Evolutionary conservation across 2,888 invertebrate species (phyloP).

Genomic region (Tipula lateralis): DNA sequence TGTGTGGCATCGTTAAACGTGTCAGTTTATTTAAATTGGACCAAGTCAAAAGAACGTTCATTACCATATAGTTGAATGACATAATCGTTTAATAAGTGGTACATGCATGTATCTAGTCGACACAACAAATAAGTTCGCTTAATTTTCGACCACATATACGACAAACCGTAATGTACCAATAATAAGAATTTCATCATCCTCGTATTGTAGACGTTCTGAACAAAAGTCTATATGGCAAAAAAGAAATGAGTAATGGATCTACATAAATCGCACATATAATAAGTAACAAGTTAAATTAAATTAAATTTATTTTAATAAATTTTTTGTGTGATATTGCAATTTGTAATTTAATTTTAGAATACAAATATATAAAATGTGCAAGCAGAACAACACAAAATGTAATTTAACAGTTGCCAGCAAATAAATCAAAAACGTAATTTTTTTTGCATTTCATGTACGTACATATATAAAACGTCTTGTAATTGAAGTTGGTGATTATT

Average conservation of each 20-base stretch:
- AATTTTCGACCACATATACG: neutral
- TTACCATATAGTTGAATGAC: conserved; percentile 12
- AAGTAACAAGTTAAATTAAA: conserved; percentile 19
- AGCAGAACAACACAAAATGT: conserved; percentile 2
- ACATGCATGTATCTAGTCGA: neutral
- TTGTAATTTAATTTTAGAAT: conserved; percentile 24
- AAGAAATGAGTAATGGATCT: neutral
- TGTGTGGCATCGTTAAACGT: too few species aligned
- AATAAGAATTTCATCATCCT: neutral
- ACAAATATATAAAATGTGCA: neutral
- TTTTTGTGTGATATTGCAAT: conserved; percentile 6
- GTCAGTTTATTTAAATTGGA: too few species aligned
- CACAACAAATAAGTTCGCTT: neutral
- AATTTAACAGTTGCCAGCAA: conserved; percentile 15
- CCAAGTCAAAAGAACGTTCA: too few species aligned
- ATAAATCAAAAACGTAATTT: conserved; percentile 2
- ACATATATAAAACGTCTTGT: neutral
- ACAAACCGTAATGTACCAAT: neutral
- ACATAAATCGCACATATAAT: neutral
- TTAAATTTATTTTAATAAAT: conserved; percentile 1
- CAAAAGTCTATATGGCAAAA: neutral
- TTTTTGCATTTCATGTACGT: neutral
- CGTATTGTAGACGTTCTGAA: neutral
- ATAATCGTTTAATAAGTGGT: neutral
- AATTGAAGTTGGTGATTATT: neutral